These are phyloP conservation scores for Patiria pectinifera DNA, from an alignment of 53 echinoderm and acorn worm species.

Conservation along the genomic window DNA sequence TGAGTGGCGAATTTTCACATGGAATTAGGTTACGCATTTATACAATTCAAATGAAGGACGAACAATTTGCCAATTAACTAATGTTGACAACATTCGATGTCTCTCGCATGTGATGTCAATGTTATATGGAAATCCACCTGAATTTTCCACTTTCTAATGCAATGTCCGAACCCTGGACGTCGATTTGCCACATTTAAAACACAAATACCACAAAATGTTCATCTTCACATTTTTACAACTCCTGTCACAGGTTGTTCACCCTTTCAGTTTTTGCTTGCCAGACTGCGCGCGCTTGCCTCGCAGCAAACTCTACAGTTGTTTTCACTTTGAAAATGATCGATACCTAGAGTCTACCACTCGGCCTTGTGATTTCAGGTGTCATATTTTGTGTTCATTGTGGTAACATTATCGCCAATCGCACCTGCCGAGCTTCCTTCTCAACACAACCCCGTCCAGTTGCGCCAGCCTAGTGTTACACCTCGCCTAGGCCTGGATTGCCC, in stretches of 20 bases:
- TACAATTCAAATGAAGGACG: no score
- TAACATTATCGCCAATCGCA: not conserved
- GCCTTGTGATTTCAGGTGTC: slow-evolving; percentile 37
- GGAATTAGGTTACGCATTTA: no score
- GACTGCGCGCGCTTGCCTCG: not conserved
- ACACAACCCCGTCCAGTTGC: not conserved
- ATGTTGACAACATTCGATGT: no score
- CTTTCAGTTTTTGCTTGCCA: not conserved
- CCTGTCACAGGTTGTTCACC: not conserved
- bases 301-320: not conserved
- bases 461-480: slow-evolving; percentile 3
- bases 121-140: no score
- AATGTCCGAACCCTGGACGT: no score
- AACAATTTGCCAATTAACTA: no score
- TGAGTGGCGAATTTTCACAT: no score
- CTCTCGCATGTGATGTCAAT: no score
- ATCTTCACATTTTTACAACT: not conserved
- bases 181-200: no score
- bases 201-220: not conserved
- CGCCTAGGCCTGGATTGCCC: not conserved
- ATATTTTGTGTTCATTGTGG: not conserved
- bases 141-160: no score
- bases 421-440: not conserved
- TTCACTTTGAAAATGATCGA: not conserved
- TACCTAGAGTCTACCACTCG: not conserved